Conservation (phyloP, 2,797 vertebrate genomes). For the Fistularia commersonii region DNA sequence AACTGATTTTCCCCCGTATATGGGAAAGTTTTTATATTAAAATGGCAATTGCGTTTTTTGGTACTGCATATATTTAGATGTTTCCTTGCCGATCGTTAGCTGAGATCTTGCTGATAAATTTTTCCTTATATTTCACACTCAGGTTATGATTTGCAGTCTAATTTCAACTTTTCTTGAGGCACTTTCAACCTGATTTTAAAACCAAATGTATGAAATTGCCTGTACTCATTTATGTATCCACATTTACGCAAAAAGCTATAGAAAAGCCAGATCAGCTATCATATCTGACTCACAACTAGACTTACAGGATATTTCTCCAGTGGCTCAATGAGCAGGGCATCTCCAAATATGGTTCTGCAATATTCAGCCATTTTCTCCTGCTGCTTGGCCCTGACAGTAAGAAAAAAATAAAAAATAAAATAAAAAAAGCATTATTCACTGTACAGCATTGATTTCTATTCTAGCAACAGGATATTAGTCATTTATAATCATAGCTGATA, state of each 20-base stretch:
- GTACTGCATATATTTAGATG: too few species aligned
- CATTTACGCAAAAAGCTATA: neutral
- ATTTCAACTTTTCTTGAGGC: too few species aligned
- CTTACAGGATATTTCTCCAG: constrained; percentile 88
- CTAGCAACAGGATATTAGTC: neutral
- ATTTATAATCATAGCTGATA: neutral
- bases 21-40: too few species aligned
- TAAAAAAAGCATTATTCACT: neutral
- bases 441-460: neutral
- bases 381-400: constrained; percentile 78
- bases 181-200: too few species aligned
- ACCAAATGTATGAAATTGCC: too few species aligned
- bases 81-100: too few species aligned
- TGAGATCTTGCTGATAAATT: too few species aligned
- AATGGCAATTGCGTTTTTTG: too few species aligned
- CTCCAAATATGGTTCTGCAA: constrained; percentile 87
- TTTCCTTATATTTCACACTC: too few species aligned
- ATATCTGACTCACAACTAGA: neutral
- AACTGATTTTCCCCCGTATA: too few species aligned
- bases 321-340: constrained; percentile 84
- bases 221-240: too few species aligned
- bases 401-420: neutral
- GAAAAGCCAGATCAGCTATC: neutral
- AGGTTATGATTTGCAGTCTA: neutral
- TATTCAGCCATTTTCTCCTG: constrained; percentile 94